Conservation (phyloP, 2,797 vertebrate genomes). For the Enteromius radiatus region DNA sequence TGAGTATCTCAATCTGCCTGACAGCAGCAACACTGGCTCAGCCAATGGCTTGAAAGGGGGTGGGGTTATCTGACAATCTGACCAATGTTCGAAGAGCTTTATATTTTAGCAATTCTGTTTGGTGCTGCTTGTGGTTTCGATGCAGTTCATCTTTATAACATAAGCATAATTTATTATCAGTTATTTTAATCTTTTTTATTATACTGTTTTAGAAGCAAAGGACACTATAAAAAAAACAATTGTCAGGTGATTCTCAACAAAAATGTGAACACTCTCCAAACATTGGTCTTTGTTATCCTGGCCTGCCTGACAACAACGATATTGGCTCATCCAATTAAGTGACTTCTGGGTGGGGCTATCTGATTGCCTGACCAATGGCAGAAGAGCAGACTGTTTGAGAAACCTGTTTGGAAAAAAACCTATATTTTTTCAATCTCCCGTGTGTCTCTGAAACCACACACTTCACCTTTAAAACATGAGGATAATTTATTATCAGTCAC, state of each 20-base stretch:
- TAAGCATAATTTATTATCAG: background rate
- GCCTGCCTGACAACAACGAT: background rate
- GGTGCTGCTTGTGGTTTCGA: background rate
- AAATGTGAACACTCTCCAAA: background rate
- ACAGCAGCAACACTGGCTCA: background rate
- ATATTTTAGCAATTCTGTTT: background rate
- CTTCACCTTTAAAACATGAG: slow-evolving; percentile 3
- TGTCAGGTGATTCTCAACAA: background rate
- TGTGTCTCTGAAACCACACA: background rate
- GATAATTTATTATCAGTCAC: slow-evolving; percentile 7
- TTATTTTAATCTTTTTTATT: background rate
- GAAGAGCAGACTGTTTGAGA: background rate
- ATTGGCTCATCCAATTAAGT: background rate
- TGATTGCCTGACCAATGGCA: background rate
- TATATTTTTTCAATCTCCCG: background rate
- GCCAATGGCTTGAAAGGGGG: background rate
- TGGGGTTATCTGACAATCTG: background rate
- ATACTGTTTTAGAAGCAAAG: background rate
- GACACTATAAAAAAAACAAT: background rate
- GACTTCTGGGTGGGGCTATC: background rate
- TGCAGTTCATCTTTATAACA: background rate
- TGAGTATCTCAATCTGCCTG: background rate
- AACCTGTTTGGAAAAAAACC: background rate
- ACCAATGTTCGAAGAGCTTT: background rate
- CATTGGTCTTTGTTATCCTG: background rate